A percentile compares a stretch with the other conserved stretches of the same genome.
Evolutionary conservation across 2,797 vertebrate genomes (phyloP).

Genomic region (Cetoscarus ocellatus): DNA sequence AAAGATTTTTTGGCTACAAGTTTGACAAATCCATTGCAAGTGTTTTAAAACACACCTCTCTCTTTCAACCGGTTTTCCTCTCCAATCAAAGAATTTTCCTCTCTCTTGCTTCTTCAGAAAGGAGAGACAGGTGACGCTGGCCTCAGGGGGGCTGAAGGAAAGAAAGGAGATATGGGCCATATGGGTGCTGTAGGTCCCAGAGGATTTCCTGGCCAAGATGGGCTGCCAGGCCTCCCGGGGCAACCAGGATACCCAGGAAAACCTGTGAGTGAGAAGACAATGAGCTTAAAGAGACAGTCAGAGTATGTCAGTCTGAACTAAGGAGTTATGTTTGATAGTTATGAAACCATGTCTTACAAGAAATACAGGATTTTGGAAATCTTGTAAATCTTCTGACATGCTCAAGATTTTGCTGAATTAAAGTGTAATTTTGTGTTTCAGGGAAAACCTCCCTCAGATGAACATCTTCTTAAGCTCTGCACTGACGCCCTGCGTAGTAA

Average conservation of each 20-base stretch:
- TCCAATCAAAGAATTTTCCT: conserved; percentile 1
- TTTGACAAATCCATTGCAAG: too few species aligned
- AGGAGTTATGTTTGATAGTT: conserved; percentile 8
- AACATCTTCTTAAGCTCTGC: conserved; percentile 85
- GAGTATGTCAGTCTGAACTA: conserved; percentile 13
- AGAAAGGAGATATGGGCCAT: conserved; percentile 80
- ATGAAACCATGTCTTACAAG: conserved; percentile 7
- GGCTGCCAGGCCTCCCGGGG: conserved; percentile 83
- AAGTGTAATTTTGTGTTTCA: conserved; percentile 75
- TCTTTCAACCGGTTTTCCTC: not conserved
- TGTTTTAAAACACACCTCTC: not conserved
- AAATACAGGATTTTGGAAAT: conserved; percentile 4
- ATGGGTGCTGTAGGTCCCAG: conserved; percentile 77
- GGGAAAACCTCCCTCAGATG: conserved; percentile 85
- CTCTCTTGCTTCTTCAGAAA: conserved; percentile 68
- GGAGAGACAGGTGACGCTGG: conserved; percentile 81
- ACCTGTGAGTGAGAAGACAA: conserved; percentile 78
- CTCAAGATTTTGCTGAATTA: conserved; percentile 30
- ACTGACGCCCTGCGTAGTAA: conserved; percentile 82
- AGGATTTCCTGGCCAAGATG: conserved; percentile 83
- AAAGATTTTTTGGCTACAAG: too few species aligned
- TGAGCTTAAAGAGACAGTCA: not conserved
- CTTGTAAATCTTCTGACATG: conserved; percentile 36
- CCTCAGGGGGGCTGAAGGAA: conserved; percentile 78
- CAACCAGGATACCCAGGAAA: conserved; percentile 87